These are phyloP conservation scores for Nymphicus hollandicus DNA, from an alignment of 2,113 vertebrate species.

Conservation along the genomic window DNA sequence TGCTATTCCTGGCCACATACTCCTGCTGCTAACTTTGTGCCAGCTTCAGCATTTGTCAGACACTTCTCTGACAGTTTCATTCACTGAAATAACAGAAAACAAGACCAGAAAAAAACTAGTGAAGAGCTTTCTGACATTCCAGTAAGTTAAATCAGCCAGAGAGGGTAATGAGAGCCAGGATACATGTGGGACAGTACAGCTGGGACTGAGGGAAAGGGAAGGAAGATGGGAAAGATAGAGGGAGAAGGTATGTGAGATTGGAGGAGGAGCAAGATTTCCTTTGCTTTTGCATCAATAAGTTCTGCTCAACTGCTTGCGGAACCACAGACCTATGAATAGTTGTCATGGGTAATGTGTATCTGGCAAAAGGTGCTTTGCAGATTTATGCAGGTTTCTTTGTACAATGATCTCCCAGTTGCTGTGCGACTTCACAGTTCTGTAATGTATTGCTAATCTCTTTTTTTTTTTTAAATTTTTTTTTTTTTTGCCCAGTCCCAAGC, in stretches of 20 bases:
- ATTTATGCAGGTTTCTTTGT: neutral
- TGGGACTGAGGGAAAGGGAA: neutral
- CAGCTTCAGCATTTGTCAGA: neutral
- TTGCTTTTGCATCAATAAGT: neutral
- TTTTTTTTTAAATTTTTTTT: no score
- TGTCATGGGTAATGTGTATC: neutral
- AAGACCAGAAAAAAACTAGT: neutral
- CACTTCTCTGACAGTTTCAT: neutral
- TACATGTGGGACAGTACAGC: fast-evolving
- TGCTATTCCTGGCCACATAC: neutral
- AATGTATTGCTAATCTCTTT: neutral
- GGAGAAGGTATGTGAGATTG: neutral
- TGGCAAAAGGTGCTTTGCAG: neutral
- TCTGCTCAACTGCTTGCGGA: neutral
- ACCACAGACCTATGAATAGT: neutral
- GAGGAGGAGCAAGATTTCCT: neutral
- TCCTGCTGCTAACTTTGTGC: neutral
- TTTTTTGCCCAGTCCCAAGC: no score
- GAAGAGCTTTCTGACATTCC: neutral
- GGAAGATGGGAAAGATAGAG: neutral
- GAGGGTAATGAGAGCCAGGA: neutral
- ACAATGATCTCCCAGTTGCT: neutral
- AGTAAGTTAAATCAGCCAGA: neutral
- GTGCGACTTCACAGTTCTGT: fast-evolving
- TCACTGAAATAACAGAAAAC: neutral